These are phyloP conservation scores for Plutomurus gul DNA, from an alignment of 1,140 invertebrate genomes.

Conservation along the genomic window DNA sequence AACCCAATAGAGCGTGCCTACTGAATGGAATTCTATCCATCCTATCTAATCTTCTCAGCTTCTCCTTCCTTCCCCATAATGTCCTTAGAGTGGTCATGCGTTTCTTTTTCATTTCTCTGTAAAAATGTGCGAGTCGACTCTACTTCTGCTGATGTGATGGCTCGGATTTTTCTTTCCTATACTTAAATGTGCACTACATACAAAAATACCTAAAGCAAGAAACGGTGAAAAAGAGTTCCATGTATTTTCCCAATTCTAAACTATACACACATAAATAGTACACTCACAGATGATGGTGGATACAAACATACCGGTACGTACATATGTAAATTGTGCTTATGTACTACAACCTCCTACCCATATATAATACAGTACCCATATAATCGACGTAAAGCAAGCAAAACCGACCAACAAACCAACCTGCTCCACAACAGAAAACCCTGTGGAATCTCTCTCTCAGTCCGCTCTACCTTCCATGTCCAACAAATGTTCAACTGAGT, in stretches of 20 bases:
- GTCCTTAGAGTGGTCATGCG: slow-evolving; percentile 25
- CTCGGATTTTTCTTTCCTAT: neutral
- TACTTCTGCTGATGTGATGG: neutral
- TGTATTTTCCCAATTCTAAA: neutral
- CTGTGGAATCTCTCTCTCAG: neutral
- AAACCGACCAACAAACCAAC: too few relatives aligned
- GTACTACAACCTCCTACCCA: too few relatives aligned
- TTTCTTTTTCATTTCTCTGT: slow-evolving; percentile 27
- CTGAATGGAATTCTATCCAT: slow-evolving; percentile 24
- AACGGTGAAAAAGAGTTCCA: neutral
- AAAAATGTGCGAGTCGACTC: slow-evolving; percentile 5
- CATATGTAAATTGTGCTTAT: too few relatives aligned
- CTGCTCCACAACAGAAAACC: neutral
- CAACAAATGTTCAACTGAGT: neutral
- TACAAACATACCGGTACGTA: too few relatives aligned
- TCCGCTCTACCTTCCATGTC: neutral
- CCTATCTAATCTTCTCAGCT: slow-evolving; percentile 28
- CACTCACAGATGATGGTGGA: too few relatives aligned
- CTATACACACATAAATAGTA: slow-evolving; percentile 5
- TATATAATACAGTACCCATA: too few relatives aligned
- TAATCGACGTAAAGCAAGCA: too few relatives aligned
- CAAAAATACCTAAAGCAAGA: neutral
- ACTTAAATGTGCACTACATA: neutral
- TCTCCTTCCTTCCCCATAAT: slow-evolving; percentile 24
- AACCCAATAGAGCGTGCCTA: slow-evolving; percentile 22